Evolutionary conservation across 1,140 invertebrate species (phyloP).

Genomic region (Eufriesea mexicana): DNA sequence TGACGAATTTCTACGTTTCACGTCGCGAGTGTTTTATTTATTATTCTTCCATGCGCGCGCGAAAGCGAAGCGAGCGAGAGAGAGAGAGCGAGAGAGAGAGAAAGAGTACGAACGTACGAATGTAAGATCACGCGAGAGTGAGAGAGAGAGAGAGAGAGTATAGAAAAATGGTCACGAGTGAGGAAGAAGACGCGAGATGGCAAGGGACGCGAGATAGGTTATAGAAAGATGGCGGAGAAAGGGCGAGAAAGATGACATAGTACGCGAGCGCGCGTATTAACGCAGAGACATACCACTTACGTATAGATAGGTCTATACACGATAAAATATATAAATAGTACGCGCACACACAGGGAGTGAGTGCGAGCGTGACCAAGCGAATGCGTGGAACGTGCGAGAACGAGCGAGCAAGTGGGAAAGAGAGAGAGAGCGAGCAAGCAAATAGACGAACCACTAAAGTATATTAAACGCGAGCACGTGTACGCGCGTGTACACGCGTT

Average conservation of each 20-base stretch:
- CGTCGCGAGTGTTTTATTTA: constrained; percentile 68
- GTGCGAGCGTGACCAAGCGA: constrained; percentile 43
- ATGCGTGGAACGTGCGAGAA: constrained; percentile 5
- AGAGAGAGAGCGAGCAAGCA: constrained; percentile 24
- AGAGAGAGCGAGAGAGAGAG: neutral
- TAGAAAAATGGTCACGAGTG: neutral
- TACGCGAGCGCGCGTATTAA: constrained; percentile 51
- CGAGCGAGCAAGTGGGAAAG: constrained; percentile 4
- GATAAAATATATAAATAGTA: constrained; percentile 60
- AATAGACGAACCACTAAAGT: constrained; percentile 49
- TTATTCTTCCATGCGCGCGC: constrained; percentile 61
- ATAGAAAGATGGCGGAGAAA: neutral
- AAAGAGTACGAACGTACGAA: neutral
- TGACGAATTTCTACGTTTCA: constrained; percentile 59
- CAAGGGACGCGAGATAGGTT: neutral
- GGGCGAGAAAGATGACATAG: constrained; percentile 45
- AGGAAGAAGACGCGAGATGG: neutral
- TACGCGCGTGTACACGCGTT: constrained; percentile 17
- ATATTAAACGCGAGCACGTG: constrained; percentile 47
- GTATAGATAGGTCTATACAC: constrained; percentile 75
- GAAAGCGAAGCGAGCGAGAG: neutral
- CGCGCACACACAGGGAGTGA: constrained; percentile 40
- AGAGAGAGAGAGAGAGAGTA: neutral
- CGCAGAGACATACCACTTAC: constrained; percentile 69
- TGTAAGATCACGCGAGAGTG: neutral